phyloP scores from a whole-genome alignment of 2,797 vertebrate genomes.

The Phalanger gymnotis region DNA sequence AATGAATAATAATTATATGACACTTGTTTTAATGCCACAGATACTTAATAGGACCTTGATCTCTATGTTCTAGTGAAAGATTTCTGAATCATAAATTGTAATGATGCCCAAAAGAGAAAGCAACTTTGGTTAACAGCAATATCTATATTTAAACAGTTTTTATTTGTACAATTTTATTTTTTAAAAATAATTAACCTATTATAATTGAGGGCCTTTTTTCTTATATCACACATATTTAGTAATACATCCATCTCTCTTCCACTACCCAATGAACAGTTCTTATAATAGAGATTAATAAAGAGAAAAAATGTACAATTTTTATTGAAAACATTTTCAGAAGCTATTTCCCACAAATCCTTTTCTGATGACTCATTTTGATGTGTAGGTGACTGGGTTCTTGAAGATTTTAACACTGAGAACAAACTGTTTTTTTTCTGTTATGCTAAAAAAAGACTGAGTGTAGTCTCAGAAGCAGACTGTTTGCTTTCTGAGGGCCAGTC shows the following conservation, averaged over 20 bases:
- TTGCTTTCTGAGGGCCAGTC: neutral
- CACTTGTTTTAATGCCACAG: conserved; percentile 62
- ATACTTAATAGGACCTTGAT: conserved; percentile 48
- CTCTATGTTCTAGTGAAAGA: conserved; percentile 45
- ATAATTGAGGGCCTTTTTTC: neutral
- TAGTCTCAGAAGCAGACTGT: neutral
- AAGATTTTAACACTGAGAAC: neutral
- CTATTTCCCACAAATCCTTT: neutral
- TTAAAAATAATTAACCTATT: neutral
- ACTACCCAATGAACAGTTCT: neutral
- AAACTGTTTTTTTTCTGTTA: neutral
- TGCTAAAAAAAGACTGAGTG: neutral
- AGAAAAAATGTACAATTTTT: neutral
- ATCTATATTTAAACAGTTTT: conserved; percentile 45
- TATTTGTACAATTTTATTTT: conserved; percentile 33
- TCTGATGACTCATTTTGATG: neutral
- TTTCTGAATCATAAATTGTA: neutral
- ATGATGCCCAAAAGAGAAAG: conserved; percentile 16
- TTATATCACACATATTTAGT: neutral
- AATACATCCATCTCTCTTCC: neutral
- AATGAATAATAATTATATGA: conserved; percentile 23
- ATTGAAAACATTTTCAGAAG: neutral
- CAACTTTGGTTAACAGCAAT: conserved; percentile 63
- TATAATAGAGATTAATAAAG: neutral
- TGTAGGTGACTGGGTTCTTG: neutral